Base-by-base conservation (phyloP, 2,888 invertebrate genomes). In the Mythimna pallens region DNA sequence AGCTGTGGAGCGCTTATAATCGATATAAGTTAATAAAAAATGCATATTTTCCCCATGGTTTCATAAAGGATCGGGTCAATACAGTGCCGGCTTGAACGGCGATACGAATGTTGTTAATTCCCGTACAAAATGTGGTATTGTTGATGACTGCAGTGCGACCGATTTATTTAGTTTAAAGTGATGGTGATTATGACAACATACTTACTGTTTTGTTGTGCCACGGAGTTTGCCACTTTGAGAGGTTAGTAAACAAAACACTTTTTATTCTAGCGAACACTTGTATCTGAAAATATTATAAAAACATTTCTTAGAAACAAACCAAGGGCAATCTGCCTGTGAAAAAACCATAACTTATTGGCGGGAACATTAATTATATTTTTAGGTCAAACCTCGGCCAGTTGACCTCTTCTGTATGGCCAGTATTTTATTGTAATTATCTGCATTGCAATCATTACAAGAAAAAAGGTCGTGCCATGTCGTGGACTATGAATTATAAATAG, bases 1-100 rank as follows among this genome's bases (percentile, higher is more conserved):
- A 83, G 83, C 82, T 85, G 83, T 88, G 87, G 83, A 84, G 86
- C 88, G 83, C 83, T 92, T 89, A 86, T 90, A 94, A 95, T 95
- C 96, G 93, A 96, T 95, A 92, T 87, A 91, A 90, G 92, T 92
- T 95, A 92, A 95, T 95, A 95, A 96, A 95, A 96, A 95, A 96
- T 95, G 95, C 95, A 95, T 95, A 95, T 93, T 95, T 95, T 91
- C 89, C 89, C 92, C 92, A 93, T 94, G 92, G 93, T 93, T 92
- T 93, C 90, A 89, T 94, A 94, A 92, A 92, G 90, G 92, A 89
- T 91, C 88, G 91, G 91, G 92, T 93, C 91, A 89, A 90, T 92
- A 92, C 90, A 89, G 92, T 88, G 90, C 89, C 88, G 88, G 89
- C 84, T 88, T 80, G 82, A 86, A 86, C 83, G 73, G 76, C 76